phyloP scores from a whole-genome alignment of 1,140 invertebrate species.

The Nilaparvata lugens region DNA sequence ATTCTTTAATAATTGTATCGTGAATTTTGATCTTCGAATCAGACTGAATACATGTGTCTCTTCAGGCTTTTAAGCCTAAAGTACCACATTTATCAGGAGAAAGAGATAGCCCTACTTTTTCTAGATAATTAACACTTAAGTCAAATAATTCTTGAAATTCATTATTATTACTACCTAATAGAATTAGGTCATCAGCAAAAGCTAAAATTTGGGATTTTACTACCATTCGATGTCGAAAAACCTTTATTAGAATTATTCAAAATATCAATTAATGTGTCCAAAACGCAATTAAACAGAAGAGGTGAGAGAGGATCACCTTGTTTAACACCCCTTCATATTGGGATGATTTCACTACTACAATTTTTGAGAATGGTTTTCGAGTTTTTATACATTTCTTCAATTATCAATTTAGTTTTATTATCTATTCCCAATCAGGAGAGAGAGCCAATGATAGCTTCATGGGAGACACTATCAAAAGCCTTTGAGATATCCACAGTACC shows the following conservation, averaged over 20 bases:
- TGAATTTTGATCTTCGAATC: background rate
- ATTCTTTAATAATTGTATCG: background rate
- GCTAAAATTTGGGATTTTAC: slow-evolving; percentile 22
- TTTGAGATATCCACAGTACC: too few relatives aligned
- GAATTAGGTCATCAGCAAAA: slow-evolving; percentile 32
- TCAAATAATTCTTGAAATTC: background rate
- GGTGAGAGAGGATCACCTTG: slow-evolving; percentile 31
- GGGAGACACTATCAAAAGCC: too few relatives aligned
- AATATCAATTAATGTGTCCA: slow-evolving; percentile 15
- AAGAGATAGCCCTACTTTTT: background rate
- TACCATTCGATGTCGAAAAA: background rate
- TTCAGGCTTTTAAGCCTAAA: background rate
- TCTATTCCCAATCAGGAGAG: too few relatives aligned
- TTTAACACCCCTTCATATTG: slow-evolving; percentile 12
- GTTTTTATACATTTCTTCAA: too few relatives aligned
- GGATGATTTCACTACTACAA: too few relatives aligned
- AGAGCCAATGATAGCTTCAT: too few relatives aligned
- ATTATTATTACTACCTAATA: slow-evolving; percentile 13
- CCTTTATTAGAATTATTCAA: background rate
- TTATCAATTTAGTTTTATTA: too few relatives aligned
- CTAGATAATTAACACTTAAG: background rate
- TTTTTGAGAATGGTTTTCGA: too few relatives aligned
- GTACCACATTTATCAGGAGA: background rate
- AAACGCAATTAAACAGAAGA: slow-evolving; percentile 17
- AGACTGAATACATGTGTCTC: background rate